These are phyloP conservation scores for Odontesthes bonariensis DNA, from an alignment of 2,113 vertebrate genomes.

Conservation along the genomic window DNA sequence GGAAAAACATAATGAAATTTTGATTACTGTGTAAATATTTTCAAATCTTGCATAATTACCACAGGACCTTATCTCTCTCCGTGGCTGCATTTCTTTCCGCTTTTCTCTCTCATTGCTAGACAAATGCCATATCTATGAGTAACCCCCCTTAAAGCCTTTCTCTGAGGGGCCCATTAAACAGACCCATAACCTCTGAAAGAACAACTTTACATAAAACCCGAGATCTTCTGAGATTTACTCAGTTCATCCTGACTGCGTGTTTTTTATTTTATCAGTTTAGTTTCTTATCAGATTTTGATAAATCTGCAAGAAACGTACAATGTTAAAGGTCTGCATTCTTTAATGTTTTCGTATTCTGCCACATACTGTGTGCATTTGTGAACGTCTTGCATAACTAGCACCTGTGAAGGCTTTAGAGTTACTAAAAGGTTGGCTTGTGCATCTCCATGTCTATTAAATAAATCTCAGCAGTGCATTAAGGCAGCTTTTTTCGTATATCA, in stretches of 20 bases:
- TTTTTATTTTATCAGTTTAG: neutral
- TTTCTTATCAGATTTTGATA: neutral
- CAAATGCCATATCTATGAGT: constrained; percentile 4
- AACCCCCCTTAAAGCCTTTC: neutral
- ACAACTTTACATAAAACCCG: constrained; percentile 14
- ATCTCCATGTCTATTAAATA: constrained; percentile 4
- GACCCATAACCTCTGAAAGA: constrained; percentile 17
- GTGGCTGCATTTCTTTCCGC: neutral
- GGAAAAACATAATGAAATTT: constrained; percentile 27
- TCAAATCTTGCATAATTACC: constrained; percentile 12
- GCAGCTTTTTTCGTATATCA: too few species aligned
- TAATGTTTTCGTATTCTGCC: neutral
- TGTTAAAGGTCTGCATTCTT: neutral
- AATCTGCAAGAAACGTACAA: neutral
- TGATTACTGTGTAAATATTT: constrained; percentile 12
- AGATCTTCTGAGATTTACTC: constrained; percentile 14
- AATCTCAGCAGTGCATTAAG: constrained; percentile 12
- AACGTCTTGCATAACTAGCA: neutral
- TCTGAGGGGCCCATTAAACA: neutral
- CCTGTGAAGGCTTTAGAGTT: neutral
- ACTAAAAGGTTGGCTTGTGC: neutral
- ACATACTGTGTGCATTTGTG: constrained; percentile 10
- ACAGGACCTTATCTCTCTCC: neutral
- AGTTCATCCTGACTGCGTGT: neutral
- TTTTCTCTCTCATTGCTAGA: constrained; percentile 17